These are phyloP conservation scores for Papilio dardanus DNA, from an alignment of 1,140 invertebrate genomes.

Conservation along the genomic window DNA sequence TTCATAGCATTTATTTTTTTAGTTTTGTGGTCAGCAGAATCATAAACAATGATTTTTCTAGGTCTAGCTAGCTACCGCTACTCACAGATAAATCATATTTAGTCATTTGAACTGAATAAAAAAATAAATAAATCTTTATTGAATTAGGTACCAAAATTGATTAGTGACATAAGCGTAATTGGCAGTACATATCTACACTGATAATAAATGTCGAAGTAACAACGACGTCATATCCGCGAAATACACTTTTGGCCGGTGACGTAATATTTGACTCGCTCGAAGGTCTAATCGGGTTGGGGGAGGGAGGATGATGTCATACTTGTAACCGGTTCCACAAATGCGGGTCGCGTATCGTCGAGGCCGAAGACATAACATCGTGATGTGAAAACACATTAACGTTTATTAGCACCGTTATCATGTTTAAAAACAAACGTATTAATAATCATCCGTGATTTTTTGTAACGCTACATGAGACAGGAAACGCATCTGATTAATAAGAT, in stretches of 20 bases:
- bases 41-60: background rate
- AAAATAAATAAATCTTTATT: too few species aligned
- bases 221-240: conserved; percentile 18
- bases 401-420: conserved; percentile 17
- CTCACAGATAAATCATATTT: too few species aligned
- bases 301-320: conserved; percentile 39
- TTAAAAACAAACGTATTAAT: background rate
- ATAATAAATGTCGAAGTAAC: background rate
- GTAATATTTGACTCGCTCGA: conserved; percentile 15
- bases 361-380: conserved; percentile 34
- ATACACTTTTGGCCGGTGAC: conserved; percentile 10
- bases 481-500: too few species aligned
- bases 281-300: background rate
- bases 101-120: too few species aligned
- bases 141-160: too few species aligned
- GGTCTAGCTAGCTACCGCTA: too few species aligned
- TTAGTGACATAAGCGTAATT: background rate
- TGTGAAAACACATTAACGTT: conserved; percentile 5
- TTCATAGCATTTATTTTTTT: background rate
- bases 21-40: background rate
- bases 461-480: background rate
- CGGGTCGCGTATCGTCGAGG: conserved; percentile 47
- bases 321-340: conserved; percentile 43
- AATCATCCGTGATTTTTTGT: background rate
- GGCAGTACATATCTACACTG: background rate